Evolutionary conservation across 2,797 vertebrate species (phyloP), one percentile per base, ranked within the genome.

Genomic region (Gila robusta): DNA sequence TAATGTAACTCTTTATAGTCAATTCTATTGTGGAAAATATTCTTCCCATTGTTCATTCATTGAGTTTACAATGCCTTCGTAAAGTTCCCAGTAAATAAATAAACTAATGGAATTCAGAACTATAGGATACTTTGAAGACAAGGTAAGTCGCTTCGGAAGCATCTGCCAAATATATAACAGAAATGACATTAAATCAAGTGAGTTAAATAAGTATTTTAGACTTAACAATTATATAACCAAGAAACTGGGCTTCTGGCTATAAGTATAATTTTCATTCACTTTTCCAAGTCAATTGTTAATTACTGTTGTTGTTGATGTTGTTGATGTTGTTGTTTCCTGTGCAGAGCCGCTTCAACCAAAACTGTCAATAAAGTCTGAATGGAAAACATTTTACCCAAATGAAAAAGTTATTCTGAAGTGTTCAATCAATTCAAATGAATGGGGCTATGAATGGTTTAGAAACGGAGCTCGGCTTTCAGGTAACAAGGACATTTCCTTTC

Each of bases 331-430:
- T 35, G 35, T 35, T 35, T 32, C 16, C 14, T 66, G 2, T 66
- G 6, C 28, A 66, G 77, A 59, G 0, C 72, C 9, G 0, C 54
- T 79, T 85, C 17, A 28, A 2, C 3, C 1, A 6, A 5, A 39
- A 44, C 12, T 85, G 37, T 67, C 10, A 56, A 11, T 47, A n/a
- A 5, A 21, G 26, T 78, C 71, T 59, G 0, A 44, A 7, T 87
- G 87, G 87, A 56, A 49, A 8, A 10, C 26, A 23, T 85, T 88
- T 19, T 90, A 85, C 62, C 72, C 64, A 28, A 74, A 23, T 62
- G 89, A 90, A 35, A 72, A n/a, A 54, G 83, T 90, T 16, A 87
- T 3, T 35, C 62, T 90, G 80, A 81, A 77, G 28, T 90, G 89
- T 80, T 54, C n/a, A 19, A 5, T 81, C 2, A 1, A 23, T 35